These are phyloP conservation scores for Pipra filicauda DNA, from an alignment of 2,113 vertebrate species.

Conservation along the genomic window DNA sequence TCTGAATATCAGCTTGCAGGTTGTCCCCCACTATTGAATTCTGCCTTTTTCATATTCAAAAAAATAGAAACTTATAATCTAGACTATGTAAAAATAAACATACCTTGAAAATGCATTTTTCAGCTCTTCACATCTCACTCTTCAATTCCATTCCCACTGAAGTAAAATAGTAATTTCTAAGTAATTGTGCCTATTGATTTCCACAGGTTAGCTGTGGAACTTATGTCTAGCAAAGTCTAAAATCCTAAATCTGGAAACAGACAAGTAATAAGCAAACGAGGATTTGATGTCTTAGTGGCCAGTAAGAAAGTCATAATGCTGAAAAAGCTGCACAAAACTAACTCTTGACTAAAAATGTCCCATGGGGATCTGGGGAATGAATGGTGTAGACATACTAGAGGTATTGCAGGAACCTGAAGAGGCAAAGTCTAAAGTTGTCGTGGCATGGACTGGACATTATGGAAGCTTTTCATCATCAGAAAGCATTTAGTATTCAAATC, in stretches of 20 bases:
- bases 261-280: neutral
- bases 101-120: neutral
- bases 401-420: neutral
- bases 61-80: neutral
- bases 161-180: neutral
- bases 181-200: neutral
- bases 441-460: neutral
- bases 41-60: neutral
- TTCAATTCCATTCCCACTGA: neutral
- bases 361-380: neutral
- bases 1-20: neutral
- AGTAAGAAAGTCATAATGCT: neutral
- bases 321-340: neutral
- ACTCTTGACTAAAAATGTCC: neutral
- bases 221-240: neutral
- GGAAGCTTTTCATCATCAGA: neutral
- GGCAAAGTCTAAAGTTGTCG: neutral
- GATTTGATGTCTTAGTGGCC: neutral
- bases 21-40: neutral
- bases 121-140: neutral
- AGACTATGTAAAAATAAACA: neutral
- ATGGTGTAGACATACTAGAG: neutral
- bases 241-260: neutral
- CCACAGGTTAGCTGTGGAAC: neutral
- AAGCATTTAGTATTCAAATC: neutral